Evolutionary conservation across 1,140 invertebrate genomes (phyloP), one percentile per base, ranked within the genome.

Genomic region (Lepidurus apus): DNA sequence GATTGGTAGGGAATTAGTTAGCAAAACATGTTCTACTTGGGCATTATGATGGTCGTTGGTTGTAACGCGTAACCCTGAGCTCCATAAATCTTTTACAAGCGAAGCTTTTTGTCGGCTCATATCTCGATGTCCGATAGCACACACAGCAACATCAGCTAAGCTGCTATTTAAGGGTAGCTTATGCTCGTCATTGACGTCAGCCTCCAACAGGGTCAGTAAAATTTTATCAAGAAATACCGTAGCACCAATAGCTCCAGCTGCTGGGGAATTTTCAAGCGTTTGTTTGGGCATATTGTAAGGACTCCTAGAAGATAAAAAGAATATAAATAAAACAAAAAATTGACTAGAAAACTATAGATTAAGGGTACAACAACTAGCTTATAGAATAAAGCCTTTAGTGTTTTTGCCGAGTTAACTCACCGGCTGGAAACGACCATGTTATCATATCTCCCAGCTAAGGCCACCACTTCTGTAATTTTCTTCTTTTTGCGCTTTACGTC

Each of bases 201-300:
- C 82, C 76, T 85, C 84, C 8, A 81, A 75, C 42, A 89, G 83
- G 17, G 87, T 87, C 74, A 87, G 86, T 0, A 91, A 87, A 43
- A 94, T 84, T 83, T 90, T 92, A 76, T 88, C 88, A 77, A 95
- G 83, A 1, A 90, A 91, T 73, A 95, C 87, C 47, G 92, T 93
- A 13, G 93, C 88, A 13, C 93, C 93, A 6, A 91, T 91, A 0
- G 90, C 92, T 77, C 83, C 47, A 11, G 65, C 26, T 5, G 53
- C 53, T 13, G 53, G 53, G 17, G 21, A n/a, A 65, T 7, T 21
- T 65, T 65, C 53, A 65, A 65, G 17, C 21, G 53, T 7, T 21
- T 5, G 53, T 65, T 21, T 65, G 1, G 53, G 53, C 53, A 65
- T 43, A 45, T 79, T 79, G 11, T 43, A 79, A n/a, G 76, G 24